These are phyloP conservation scores for Dryas iulia DNA, from an alignment of 1,140 invertebrate genomes.

Conservation along the genomic window DNA sequence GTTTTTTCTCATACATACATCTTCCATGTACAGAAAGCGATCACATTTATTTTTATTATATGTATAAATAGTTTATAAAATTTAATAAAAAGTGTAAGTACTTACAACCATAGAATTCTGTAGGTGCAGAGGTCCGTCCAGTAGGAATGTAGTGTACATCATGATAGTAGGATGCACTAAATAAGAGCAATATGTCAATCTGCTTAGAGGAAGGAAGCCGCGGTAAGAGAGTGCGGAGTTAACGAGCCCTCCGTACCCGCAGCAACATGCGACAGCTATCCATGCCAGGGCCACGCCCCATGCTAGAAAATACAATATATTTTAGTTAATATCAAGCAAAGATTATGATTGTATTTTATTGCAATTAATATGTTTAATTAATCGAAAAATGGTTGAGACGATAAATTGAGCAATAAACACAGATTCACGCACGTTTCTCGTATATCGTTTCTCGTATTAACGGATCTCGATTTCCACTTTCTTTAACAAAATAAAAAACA, in stretches of 20 bases:
- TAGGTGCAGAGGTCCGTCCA: slow-evolving; percentile 89
- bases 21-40: too few relatives aligned
- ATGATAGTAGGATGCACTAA: slow-evolving; percentile 93
- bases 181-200: slow-evolving; percentile 95
- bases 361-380: too few relatives aligned
- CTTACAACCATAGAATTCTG: slow-evolving; percentile 86
- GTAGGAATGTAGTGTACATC: slow-evolving; percentile 87
- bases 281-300: slow-evolving; percentile 90
- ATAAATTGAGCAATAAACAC: too few relatives aligned
- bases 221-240: slow-evolving; percentile 89
- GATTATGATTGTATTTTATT: neutral
- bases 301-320: slow-evolving; percentile 71
- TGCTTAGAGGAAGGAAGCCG: slow-evolving; percentile 90
- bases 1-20: too few relatives aligned
- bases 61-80: neutral
- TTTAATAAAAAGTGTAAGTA: slow-evolving; percentile 20
- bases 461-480: too few relatives aligned
- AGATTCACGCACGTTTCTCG: too few relatives aligned
- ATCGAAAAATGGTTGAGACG: too few relatives aligned
- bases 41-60: neutral
- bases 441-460: too few relatives aligned
- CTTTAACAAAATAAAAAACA: too few relatives aligned
- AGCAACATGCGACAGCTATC: slow-evolving; percentile 90
- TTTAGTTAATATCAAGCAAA: neutral
- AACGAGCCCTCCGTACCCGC: slow-evolving; percentile 86